A percentile compares a stretch with the other conserved stretches of the same genome.
Conservation (phyloP, 2,113 vertebrate species). For the Ctenomys sociabilis region DNA sequence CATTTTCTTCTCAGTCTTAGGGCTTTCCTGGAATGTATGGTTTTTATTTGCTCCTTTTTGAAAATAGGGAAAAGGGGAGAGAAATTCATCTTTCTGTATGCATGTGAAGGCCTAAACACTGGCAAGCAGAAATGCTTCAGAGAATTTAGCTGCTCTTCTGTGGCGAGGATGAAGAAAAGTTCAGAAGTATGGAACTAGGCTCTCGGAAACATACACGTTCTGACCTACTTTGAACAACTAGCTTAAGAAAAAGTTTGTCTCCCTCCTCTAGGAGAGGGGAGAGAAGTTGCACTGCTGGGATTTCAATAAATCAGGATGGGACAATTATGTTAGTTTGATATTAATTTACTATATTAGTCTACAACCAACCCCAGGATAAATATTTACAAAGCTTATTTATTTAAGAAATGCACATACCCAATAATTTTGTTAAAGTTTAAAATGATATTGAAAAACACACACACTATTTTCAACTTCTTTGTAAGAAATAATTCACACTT, state of each 20-base stretch:
- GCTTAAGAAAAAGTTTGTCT: not conserved
- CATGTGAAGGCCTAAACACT: not conserved
- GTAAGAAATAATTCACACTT: not conserved
- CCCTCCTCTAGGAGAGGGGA: not conserved
- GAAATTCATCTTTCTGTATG: not conserved
- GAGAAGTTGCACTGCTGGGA: not conserved
- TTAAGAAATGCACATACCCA: not conserved
- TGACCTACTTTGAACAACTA: not conserved
- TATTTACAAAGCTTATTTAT: not conserved
- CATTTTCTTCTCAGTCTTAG: not conserved
- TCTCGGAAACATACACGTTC: not conserved
- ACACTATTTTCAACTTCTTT: not conserved
- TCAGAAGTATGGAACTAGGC: not conserved
- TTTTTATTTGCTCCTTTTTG: not conserved
- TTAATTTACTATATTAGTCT: not conserved
- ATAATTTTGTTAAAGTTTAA: not conserved
- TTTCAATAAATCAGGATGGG: not conserved
- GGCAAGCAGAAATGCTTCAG: not conserved
- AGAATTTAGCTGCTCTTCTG: not conserved
- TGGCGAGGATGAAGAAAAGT: not conserved
- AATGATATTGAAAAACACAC: not conserved
- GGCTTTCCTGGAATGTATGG: not conserved
- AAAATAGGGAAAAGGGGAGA: not conserved
- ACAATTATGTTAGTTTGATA: not conserved
- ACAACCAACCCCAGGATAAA: not conserved